Evolutionary conservation across 2,888 invertebrate genomes (phyloP).

Genomic region (Drosophila nr. perissopoda): DNA sequence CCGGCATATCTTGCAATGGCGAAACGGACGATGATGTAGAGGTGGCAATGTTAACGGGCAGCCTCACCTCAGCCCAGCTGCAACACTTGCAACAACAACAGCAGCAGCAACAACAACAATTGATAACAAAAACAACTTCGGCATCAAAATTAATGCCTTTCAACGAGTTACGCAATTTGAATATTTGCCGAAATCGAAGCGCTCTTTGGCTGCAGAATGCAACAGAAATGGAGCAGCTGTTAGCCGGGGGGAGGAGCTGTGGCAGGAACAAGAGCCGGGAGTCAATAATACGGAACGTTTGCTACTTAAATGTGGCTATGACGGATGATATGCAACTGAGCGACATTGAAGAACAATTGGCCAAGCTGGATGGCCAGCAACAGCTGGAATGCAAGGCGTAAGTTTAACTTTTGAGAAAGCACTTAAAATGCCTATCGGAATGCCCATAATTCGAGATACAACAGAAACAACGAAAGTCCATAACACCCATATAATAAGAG

Average conservation of each 20-base stretch:
- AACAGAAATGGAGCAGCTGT: constrained; percentile 48
- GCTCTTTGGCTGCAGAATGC: constrained; percentile 81
- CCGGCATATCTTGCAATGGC: constrained; percentile 84
- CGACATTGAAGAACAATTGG: constrained; percentile 85
- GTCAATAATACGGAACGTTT: constrained; percentile 5
- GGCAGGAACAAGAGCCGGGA: not conserved
- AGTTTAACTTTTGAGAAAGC: constrained; percentile 50
- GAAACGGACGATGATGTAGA: constrained; percentile 83
- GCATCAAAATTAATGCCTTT: constrained; percentile 45
- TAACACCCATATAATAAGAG: not conserved
- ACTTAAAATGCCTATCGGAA: constrained; percentile 41
- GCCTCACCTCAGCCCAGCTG: constrained; percentile 57
- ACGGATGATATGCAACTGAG: constrained; percentile 83
- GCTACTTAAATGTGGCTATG: constrained; percentile 68
- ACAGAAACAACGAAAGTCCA: not conserved
- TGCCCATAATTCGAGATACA: constrained; percentile 57
- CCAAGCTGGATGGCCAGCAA: constrained; percentile 70
- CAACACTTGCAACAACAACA: constrained; percentile 41
- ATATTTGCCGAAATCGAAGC: constrained; percentile 83
- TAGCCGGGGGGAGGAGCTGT: constrained; percentile 20
- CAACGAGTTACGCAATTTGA: constrained; percentile 80
- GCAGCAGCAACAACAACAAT: not conserved
- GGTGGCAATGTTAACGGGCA: constrained; percentile 78
- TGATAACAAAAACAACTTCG: not conserved
- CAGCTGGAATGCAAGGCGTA: constrained; percentile 41